These are phyloP conservation scores for Rhegmatorhina hoffmannsi DNA, from an alignment of 2,113 vertebrate species.

Conservation along the genomic window DNA sequence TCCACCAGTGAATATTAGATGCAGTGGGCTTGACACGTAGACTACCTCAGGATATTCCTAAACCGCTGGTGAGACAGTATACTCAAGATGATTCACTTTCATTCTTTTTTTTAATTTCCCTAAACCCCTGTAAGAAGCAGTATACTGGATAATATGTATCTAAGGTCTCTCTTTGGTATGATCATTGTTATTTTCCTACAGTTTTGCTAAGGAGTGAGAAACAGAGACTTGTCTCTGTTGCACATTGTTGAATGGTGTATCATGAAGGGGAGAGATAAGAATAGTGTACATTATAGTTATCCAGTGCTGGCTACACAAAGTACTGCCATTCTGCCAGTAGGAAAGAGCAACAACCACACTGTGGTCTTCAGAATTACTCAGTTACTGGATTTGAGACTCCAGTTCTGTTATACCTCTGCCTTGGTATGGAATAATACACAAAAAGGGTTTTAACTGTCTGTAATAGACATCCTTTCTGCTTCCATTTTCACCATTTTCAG, in stretches of 20 bases:
- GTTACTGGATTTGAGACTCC: not conserved
- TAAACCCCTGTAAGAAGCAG: not conserved
- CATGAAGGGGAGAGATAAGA: not conserved
- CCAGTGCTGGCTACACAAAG: not conserved
- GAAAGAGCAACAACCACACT: not conserved
- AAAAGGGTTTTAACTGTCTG: not conserved
- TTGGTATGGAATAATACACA: not conserved
- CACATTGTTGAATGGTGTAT: not conserved
- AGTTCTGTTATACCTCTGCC: not conserved
- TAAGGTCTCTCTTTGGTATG: not conserved
- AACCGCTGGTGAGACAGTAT: not conserved
- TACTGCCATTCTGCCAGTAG: not conserved
- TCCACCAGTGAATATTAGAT: not conserved
- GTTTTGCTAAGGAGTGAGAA: not conserved
- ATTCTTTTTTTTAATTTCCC: not conserved
- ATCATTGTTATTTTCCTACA: not conserved
- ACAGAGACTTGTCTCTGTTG: not conserved
- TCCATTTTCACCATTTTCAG: not conserved
- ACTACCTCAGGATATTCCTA: not conserved
- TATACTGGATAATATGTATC: not conserved
- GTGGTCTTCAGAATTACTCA: not conserved
- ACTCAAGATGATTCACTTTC: not conserved
- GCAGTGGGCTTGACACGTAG: not conserved
- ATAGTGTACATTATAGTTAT: not conserved
- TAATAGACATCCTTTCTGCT: not conserved